Base-by-base conservation (phyloP, 2,888 invertebrate species). In the Agriopis marginaria region DNA sequence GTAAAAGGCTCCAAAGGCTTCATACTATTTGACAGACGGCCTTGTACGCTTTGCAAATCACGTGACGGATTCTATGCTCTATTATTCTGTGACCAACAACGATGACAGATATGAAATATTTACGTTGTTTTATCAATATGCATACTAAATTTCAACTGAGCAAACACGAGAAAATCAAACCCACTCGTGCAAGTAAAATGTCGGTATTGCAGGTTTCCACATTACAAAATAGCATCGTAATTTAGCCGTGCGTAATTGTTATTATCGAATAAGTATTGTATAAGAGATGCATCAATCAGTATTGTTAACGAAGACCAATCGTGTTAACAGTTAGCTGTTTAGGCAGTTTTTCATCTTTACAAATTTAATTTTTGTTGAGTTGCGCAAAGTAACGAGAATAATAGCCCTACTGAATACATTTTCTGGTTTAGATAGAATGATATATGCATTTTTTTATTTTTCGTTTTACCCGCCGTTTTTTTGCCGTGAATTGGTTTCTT, bases 211-310 rank as follows among this genome's bases (percentile, higher is more conserved):
- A n/a, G 17, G 40, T 14, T 40, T 63, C 7, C 32, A 49, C 17
- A 42, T 63, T 49, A 63, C 49, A 55, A 55, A 55, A 63, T 40
- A 17, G 55, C n/a, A 17, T 47, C 63, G 63, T 55, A 55, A 55
- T 39, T 55, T 45, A n/a, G n/a, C 45, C n/a, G 39, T 47, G 23
- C 14, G 32, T 45, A 45, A 17, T 55, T 40, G 49, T 45, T 62
- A 62, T 45, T 62, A 62, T 45, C 62, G n/a, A n/a, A n/a, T n/a
- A n/a, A 62, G 40, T 49, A 17, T 55, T 63, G 39, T 40, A 54
- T 63, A 63, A 63, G 51, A 51, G 23, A 62, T 7, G 32, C 54
- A 39, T 63, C 63, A 45, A 54, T 63, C 54, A n/a, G n/a, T n/a
- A 3, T 8, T 39, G 54, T 54, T 54, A 40, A 40, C 54, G 32